Conservation (phyloP, 2,888 invertebrate genomes). For the Hirtodrosophila cameraria region DNA sequence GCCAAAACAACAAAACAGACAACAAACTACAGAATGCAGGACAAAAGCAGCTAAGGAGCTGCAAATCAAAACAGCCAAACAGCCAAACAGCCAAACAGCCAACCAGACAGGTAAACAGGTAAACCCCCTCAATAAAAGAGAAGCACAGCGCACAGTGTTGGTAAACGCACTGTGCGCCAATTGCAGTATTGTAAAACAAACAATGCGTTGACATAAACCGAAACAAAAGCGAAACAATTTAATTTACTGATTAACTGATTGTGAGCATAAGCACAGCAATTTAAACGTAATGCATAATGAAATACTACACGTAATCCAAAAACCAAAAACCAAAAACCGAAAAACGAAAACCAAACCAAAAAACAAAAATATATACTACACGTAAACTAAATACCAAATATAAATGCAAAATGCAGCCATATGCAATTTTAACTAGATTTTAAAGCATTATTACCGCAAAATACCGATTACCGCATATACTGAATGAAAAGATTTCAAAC, state of each 20-base stretch:
- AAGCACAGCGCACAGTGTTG: slow-evolving; percentile 35
- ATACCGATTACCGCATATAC: slow-evolving; percentile 65
- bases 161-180: slow-evolving; percentile 28
- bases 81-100: slow-evolving; percentile 20
- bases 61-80: slow-evolving; percentile 9
- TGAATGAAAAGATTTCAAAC: slow-evolving; percentile 38
- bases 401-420: slow-evolving; percentile 74
- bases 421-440: slow-evolving; percentile 80
- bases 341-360: slow-evolving; percentile 25
- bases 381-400: slow-evolving; percentile 65
- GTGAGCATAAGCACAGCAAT: slow-evolving; percentile 46
- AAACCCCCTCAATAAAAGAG: slow-evolving; percentile 20
- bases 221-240: slow-evolving; percentile 40
- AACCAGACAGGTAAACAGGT: slow-evolving; percentile 46
- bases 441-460: slow-evolving; percentile 77
- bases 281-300: slow-evolving; percentile 35
- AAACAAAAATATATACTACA: slow-evolving; percentile 57
- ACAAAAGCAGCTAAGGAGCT: slow-evolving; percentile 7
- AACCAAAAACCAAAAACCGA: slow-evolving; percentile 18
- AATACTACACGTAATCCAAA: slow-evolving; percentile 39
- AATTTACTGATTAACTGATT: slow-evolving; percentile 58
- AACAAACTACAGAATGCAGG: slow-evolving; percentile 26
- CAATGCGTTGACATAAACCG: slow-evolving; percentile 7
- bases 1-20: slow-evolving; percentile 31
- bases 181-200: slow-evolving; percentile 38